Conservation (phyloP, 2,113 vertebrate species). For the Ovis canadensis region DNA sequence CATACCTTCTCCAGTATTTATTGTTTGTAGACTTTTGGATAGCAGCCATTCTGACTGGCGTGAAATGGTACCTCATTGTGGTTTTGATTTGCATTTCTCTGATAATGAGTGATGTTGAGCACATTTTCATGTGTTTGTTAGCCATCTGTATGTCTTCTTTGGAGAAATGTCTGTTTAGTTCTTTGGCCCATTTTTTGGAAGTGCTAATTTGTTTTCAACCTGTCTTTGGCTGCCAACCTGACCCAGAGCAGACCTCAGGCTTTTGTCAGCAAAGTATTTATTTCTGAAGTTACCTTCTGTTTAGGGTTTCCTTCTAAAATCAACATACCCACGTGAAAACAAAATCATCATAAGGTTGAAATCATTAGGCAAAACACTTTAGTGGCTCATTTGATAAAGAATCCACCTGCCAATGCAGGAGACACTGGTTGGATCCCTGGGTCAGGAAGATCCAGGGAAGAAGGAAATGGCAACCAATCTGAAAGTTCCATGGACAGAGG, state of each 20-base stretch:
- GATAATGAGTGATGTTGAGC: too few relatives aligned
- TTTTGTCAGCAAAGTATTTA: neutral
- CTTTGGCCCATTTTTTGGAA: too few relatives aligned
- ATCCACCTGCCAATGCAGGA: neutral
- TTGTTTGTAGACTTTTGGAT: too few relatives aligned
- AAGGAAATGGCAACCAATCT: neutral
- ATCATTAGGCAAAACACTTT: neutral
- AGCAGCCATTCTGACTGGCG: too few relatives aligned
- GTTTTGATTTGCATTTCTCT: too few relatives aligned
- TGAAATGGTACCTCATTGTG: too few relatives aligned
- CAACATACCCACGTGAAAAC: neutral
- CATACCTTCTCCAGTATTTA: too few relatives aligned
- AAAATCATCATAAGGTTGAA: neutral
- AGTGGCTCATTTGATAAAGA: neutral
- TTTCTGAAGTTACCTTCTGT: neutral
- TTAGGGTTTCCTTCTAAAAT: neutral
- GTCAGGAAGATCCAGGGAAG: neutral
- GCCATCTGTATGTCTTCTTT: too few relatives aligned
- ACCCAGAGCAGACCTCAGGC: fast-evolving
- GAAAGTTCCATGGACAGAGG: neutral
- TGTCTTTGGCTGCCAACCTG: neutral
- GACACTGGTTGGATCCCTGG: neutral
- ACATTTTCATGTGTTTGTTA: too few relatives aligned
- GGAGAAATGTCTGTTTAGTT: too few relatives aligned
- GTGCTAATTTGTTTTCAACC: neutral